Percentiles rank a stretch among this genome's conserved stretches.
These are phyloP conservation scores for Leptopilina syphax DNA, from an alignment of 2,888 invertebrate species.

Conservation along the genomic window DNA sequence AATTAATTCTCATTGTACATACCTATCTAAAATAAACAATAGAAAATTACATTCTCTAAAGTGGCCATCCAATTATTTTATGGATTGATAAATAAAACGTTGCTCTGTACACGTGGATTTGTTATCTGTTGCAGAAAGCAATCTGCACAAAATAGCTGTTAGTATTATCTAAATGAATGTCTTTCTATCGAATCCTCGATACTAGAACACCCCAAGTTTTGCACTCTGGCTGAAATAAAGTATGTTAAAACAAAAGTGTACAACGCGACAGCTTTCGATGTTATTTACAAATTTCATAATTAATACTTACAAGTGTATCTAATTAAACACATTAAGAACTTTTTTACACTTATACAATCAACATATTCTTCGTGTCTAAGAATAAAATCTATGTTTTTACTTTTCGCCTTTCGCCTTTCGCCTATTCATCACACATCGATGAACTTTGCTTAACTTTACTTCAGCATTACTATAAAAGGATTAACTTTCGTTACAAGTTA, in stretches of 20 bases:
- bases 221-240: neutral
- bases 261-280: constrained; percentile 5
- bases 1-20: too few species aligned
- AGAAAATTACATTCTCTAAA: too few species aligned
- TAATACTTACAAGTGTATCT: constrained; percentile 25
- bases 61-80: too few species aligned
- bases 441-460: constrained; percentile 8
- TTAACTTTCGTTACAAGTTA: neutral
- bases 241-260: neutral
- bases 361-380: neutral
- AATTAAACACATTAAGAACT: constrained; percentile 17
- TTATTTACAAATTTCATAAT: constrained; percentile 23
- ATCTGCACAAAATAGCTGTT: constrained; percentile 15
- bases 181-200: neutral
- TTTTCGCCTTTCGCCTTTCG: constrained; percentile 37
- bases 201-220: neutral
- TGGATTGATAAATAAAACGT: neutral
- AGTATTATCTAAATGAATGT: neutral
- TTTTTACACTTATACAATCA: neutral
- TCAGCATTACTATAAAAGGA: neutral
- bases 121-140: constrained; percentile 5
- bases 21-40: too few species aligned
- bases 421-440: constrained; percentile 43
- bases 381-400: constrained; percentile 23
- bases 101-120: neutral